Percentiles rank a stretch among this genome's conserved stretches.
These are phyloP conservation scores for Rhinolophus ferrumequinum DNA, from an alignment of 2,113 vertebrate species.

Conservation along the genomic window DNA sequence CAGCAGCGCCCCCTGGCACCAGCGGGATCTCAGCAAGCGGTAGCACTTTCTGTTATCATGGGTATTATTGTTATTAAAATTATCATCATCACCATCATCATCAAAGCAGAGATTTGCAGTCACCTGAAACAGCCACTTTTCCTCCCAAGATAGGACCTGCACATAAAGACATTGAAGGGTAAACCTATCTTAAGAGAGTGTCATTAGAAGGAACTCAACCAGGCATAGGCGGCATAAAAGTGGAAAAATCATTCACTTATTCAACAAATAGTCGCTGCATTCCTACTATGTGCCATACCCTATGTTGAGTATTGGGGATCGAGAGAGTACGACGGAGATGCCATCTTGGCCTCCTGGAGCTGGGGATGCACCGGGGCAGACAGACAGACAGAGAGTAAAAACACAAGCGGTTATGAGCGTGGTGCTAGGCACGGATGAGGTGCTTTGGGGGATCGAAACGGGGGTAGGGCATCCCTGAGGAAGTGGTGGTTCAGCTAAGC, in stretches of 20 bases:
- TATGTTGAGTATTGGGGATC: too few species aligned
- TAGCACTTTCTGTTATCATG: too few species aligned
- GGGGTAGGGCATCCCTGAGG: neutral
- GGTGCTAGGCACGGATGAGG: rapidly evolving
- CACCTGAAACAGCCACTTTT: neutral
- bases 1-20: neutral
- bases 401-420: rapidly evolving
- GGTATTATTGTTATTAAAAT: neutral
- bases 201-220: neutral
- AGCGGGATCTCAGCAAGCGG: rapidly evolving
- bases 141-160: neutral
- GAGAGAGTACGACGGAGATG: neutral
- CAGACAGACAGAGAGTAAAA: neutral
- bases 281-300: neutral
- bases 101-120: neutral
- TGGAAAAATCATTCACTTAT: neutral
- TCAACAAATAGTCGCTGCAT: neutral
- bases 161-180: rapidly evolving
- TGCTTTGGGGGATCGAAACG: too few species aligned
- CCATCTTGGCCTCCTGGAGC: neutral
- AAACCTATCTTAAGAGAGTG: neutral
- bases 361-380: neutral
- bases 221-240: neutral
- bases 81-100: neutral
- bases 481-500: neutral